A percentile compares a stretch with the other conserved stretches of the same genome.
Evolutionary conservation across 2,888 invertebrate genomes (phyloP).

Genomic region (Mesorhabditis sp.): DNA sequence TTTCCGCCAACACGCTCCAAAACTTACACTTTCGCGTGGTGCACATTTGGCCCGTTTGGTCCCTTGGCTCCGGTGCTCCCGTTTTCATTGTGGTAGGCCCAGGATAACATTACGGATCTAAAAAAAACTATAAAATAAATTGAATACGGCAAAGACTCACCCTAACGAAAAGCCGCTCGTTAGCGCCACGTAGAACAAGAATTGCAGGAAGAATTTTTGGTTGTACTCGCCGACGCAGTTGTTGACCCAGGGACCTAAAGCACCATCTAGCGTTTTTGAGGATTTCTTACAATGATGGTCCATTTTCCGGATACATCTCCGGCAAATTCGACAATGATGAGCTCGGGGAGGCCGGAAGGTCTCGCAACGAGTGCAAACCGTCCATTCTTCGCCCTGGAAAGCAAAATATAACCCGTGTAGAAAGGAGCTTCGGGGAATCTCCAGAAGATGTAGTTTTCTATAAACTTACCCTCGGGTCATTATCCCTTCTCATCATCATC

Average conservation of each 20-base stretch:
- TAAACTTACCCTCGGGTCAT: not conserved
- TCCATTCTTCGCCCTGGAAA: slow-evolving; percentile 62
- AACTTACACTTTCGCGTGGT: slow-evolving; percentile 53
- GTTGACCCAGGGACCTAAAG: slow-evolving; percentile 70
- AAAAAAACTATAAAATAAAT: slow-evolving; percentile 12
- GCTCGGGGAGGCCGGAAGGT: slow-evolving; percentile 75
- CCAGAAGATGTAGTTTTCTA: not conserved
- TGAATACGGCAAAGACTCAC: slow-evolving; percentile 26
- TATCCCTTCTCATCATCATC: slow-evolving; percentile 1
- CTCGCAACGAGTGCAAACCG: slow-evolving; percentile 77
- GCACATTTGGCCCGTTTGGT: slow-evolving; percentile 41
- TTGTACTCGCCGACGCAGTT: slow-evolving; percentile 88
- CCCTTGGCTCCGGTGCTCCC: slow-evolving; percentile 36
- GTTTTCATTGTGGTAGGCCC: slow-evolving; percentile 49
- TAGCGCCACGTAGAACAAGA: slow-evolving; percentile 62
- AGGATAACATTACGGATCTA: slow-evolving; percentile 47
- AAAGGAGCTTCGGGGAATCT: not conserved
- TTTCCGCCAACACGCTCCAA: not conserved
- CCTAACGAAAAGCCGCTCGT: slow-evolving; percentile 40
- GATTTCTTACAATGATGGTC: slow-evolving; percentile 74
- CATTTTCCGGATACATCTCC: slow-evolving; percentile 76
- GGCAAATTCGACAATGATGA: slow-evolving; percentile 82
- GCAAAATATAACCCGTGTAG: not conserved
- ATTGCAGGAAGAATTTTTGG: slow-evolving; percentile 86
- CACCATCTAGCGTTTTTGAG: not conserved